phyloP scores from a whole-genome alignment of 2,113 vertebrate genomes.

The Nibea albiflora region DNA sequence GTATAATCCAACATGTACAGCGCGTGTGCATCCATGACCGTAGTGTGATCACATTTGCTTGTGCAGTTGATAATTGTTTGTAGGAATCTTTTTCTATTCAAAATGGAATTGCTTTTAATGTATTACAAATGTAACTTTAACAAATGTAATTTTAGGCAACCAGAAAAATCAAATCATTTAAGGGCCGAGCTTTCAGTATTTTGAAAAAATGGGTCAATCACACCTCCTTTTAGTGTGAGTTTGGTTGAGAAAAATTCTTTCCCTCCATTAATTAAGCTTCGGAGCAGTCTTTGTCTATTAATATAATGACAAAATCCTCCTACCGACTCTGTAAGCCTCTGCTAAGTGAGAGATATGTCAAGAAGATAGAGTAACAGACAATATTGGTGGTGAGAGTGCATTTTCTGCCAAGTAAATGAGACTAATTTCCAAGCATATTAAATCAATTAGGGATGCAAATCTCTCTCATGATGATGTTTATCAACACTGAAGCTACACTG shows the following conservation, averaged over 20 bases:
- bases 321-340: slow-evolving; percentile 30
- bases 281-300: slow-evolving; percentile 41
- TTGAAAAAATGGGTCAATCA: slow-evolving; percentile 15
- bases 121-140: background rate
- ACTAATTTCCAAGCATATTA: slow-evolving; percentile 58
- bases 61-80: background rate
- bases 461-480: slow-evolving; percentile 46
- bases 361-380: slow-evolving; percentile 37
- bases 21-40: background rate
- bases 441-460: slow-evolving; percentile 55
- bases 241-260: background rate
- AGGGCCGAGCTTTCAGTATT: background rate
- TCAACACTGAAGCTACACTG: slow-evolving; percentile 10
- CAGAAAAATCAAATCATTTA: background rate
- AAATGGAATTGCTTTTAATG: background rate
- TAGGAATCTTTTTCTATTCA: background rate
- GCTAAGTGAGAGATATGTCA: slow-evolving; percentile 44
- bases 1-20: too few relatives aligned
- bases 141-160: background rate
- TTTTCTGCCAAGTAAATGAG: slow-evolving; percentile 56
- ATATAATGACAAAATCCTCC: slow-evolving; percentile 36
- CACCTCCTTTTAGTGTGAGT: slow-evolving; percentile 16
- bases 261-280: slow-evolving; percentile 42
- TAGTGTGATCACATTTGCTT: background rate
- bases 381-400: slow-evolving; percentile 1